A percentile compares a stretch with the other conserved stretches of the same genome.
Evolutionary conservation across 2,113 vertebrate species (phyloP).

Genomic region (Cinclus cinclus): DNA sequence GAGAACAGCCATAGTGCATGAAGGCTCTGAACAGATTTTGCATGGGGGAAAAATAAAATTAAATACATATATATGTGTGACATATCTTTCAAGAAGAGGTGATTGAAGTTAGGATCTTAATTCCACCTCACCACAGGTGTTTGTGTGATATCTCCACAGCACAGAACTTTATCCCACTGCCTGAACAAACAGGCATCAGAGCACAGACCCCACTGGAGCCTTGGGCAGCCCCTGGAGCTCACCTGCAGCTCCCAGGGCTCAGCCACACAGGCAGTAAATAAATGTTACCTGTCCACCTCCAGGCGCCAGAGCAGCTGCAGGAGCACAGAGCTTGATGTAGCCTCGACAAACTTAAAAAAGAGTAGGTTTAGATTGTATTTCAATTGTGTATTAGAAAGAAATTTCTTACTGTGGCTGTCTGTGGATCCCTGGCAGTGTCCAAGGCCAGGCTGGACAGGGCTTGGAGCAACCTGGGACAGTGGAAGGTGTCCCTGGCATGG

Average conservation of each 20-base stretch:
- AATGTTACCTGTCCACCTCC: rapidly evolving
- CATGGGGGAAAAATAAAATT: rapidly evolving
- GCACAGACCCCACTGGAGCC: neutral
- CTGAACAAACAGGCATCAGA: neutral
- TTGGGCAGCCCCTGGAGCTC: neutral
- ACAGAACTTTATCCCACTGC: neutral
- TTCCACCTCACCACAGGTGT: rapidly evolving
- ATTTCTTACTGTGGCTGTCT: neutral
- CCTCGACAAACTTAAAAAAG: neutral
- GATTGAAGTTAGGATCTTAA: neutral
- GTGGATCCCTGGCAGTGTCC: neutral
- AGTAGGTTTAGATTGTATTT: neutral
- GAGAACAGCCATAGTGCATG: neutral
- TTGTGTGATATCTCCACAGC: neutral
- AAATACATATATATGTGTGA: rapidly evolving
- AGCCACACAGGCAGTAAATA: neutral
- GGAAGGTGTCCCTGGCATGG: neutral
- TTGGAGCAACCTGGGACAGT: neutral
- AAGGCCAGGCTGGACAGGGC: rapidly evolving
- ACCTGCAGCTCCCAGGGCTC: neutral
- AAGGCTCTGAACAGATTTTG: neutral
- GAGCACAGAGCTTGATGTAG: rapidly evolving
- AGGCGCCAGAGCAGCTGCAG: neutral
- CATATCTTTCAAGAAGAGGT: neutral
- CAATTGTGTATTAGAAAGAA: neutral